These are phyloP conservation scores for Recurvirostra avosetta DNA, from an alignment of 2,113 vertebrate species.

Conservation along the genomic window DNA sequence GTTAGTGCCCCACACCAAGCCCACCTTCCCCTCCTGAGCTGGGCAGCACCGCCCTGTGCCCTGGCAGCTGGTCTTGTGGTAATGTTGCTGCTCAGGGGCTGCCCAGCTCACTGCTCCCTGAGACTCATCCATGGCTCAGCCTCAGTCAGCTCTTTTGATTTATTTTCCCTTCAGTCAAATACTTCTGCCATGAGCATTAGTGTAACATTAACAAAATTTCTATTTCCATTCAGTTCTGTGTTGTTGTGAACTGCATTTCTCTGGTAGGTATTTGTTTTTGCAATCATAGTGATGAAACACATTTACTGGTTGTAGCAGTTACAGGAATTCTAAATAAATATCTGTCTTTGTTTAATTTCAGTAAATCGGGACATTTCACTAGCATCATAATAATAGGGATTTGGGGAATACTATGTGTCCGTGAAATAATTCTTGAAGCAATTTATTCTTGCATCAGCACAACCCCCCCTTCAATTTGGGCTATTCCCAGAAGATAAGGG, in stretches of 20 bases:
- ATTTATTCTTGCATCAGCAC: conserved; percentile 29
- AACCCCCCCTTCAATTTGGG: background rate
- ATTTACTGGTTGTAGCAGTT: conserved; percentile 56
- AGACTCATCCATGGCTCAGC: background rate
- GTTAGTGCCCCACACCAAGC: background rate
- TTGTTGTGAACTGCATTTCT: conserved; percentile 24
- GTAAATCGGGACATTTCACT: conserved; percentile 51
- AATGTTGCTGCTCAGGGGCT: background rate
- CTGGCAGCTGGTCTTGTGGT: background rate
- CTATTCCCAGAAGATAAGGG: conserved; percentile 41
- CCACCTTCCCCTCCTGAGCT: background rate
- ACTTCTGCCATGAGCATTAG: background rate
- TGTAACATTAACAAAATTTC: background rate
- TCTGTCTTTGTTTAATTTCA: conserved; percentile 59
- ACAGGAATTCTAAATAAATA: conserved; percentile 63
- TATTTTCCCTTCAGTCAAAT: background rate
- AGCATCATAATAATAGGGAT: conserved; percentile 38
- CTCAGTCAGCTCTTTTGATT: background rate
- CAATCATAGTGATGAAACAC: conserved; percentile 53
- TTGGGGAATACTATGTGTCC: conserved; percentile 31
- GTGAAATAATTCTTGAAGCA: conserved; percentile 32
- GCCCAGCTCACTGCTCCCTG: background rate
- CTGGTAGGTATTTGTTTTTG: conserved; percentile 62
- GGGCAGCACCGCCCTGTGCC: background rate
- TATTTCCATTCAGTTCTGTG: conserved; percentile 39